Evolutionary conservation across 2,113 vertebrate species (phyloP).

Genomic region (Etheostoma cragini): DNA sequence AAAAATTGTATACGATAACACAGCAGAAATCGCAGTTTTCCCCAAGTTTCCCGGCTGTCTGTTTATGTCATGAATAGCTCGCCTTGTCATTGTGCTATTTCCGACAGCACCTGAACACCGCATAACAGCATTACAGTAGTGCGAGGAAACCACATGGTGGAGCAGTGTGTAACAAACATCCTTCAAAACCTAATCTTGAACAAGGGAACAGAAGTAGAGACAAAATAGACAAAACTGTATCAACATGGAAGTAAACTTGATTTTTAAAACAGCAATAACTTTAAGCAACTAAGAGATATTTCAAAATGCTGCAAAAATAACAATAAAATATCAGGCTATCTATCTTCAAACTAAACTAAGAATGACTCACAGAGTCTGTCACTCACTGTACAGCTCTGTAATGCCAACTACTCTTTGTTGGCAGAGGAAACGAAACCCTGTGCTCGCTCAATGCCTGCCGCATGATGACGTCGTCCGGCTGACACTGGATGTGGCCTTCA

Average conservation of each 20-base stretch:
- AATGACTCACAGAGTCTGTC: not conserved
- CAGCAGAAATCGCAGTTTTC: not conserved
- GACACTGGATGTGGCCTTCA: conserved; percentile 55
- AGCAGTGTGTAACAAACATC: not conserved
- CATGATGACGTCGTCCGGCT: conserved; percentile 50
- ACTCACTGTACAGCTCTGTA: not conserved
- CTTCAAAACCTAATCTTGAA: not conserved
- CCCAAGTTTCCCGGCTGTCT: not conserved
- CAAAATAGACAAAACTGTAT: not conserved
- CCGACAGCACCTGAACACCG: conserved; percentile 7
- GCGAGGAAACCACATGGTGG: conserved; percentile 44
- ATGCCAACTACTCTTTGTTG: not conserved
- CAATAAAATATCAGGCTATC: too few species aligned
- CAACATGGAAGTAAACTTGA: not conserved
- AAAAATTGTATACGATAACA: not conserved
- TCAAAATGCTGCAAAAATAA: too few species aligned
- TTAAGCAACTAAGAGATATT: too few species aligned
- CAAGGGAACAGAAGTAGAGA: not conserved
- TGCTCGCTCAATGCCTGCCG: not conserved
- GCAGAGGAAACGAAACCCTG: conserved; percentile 9
- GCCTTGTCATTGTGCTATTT: not conserved
- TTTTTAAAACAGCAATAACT: not conserved
- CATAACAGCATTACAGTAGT: not conserved
- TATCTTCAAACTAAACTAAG: not conserved
- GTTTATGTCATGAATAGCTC: not conserved